These are phyloP conservation scores for Hirundo rustica DNA, from an alignment of 2,797 vertebrate species.

Conservation along the genomic window DNA sequence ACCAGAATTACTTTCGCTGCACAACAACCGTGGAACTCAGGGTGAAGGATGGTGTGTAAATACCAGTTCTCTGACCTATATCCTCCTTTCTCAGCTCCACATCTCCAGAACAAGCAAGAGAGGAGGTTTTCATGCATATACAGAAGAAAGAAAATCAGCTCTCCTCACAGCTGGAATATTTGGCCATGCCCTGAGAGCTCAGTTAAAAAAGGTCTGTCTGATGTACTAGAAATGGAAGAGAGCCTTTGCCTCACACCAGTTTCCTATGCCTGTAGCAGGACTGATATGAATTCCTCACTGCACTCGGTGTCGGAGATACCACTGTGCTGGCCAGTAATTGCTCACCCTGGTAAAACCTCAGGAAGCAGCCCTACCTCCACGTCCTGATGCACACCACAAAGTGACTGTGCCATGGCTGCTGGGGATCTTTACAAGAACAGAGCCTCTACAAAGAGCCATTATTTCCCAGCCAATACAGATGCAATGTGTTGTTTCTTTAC, in stretches of 20 bases:
- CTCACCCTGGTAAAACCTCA: not conserved
- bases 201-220: not conserved
- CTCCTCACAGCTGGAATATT: not conserved
- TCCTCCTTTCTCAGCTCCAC: not conserved
- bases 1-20: not conserved
- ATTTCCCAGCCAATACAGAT: not conserved
- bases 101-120: not conserved
- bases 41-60: not conserved
- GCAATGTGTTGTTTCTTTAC: not conserved
- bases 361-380: not conserved
- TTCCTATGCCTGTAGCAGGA: not conserved
- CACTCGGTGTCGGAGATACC: accelerated
- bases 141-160: not conserved
- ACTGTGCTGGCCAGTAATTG: not conserved
- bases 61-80: not conserved
- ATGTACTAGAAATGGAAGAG: not conserved
- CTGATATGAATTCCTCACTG: not conserved
- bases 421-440: not conserved
- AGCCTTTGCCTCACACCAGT: not conserved
- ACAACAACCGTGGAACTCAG: not conserved
- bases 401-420: not conserved
- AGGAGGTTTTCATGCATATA: not conserved
- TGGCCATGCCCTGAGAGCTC: not conserved
- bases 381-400: not conserved
- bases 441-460: not conserved